phyloP scores from a whole-genome alignment of 2,797 vertebrate genomes.

The Myioborus melanocephalus region DNA sequence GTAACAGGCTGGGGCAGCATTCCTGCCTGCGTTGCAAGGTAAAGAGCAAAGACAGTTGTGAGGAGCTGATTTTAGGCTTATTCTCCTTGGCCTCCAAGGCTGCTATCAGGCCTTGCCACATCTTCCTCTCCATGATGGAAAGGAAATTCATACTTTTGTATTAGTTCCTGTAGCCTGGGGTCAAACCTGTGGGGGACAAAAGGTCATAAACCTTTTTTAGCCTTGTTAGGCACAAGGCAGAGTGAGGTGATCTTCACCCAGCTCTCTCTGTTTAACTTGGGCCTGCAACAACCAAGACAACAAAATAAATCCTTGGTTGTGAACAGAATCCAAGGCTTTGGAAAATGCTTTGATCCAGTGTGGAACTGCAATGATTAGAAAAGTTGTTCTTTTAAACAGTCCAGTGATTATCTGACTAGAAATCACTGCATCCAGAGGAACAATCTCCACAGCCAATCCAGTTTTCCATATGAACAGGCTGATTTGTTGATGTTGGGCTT shows the following conservation, averaged over 20 bases:
- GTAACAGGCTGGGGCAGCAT: conserved; percentile 94
- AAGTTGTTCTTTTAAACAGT: neutral
- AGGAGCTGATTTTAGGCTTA: neutral
- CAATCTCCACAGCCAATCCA: neutral
- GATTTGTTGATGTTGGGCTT: neutral
- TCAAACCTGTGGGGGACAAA: neutral
- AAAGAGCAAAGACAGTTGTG: conserved; percentile 3
- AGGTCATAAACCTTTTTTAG: neutral
- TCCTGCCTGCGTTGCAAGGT: conserved; percentile 98
- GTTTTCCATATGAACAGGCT: neutral
- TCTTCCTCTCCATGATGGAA: neutral
- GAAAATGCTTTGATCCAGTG: neutral
- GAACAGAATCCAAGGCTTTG: neutral
- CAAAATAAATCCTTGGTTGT: neutral
- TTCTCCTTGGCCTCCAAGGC: neutral
- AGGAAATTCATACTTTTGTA: neutral
- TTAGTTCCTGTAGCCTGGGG: neutral
- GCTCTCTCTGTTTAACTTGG: neutral
- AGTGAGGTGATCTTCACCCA: neutral
- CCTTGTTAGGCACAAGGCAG: neutral
- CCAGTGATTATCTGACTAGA: neutral
- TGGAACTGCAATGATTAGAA: neutral
- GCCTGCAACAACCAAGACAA: neutral
- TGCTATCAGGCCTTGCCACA: neutral
- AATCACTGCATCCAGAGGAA: neutral